These are phyloP conservation scores for Phragmatobia fuliginosa DNA, from an alignment of 2,888 invertebrate genomes.

Conservation along the genomic window DNA sequence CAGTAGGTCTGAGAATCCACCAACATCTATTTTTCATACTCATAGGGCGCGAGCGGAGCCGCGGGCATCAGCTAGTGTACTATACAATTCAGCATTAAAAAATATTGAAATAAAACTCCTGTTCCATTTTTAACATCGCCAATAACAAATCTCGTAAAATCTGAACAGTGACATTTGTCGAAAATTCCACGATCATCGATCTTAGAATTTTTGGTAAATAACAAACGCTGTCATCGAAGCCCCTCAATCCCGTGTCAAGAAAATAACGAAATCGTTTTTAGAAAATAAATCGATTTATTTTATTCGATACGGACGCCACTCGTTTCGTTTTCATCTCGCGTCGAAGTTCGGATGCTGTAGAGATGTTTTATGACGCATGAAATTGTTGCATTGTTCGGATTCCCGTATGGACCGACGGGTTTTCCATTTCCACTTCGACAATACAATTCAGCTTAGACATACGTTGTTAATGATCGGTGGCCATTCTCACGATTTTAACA, in stretches of 20 bases:
- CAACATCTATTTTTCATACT: too few relatives aligned
- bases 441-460: constrained; percentile 75
- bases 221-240: constrained; percentile 64
- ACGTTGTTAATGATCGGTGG: constrained; percentile 73
- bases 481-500: constrained; percentile 66
- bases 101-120: not conserved
- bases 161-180: constrained; percentile 31
- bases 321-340: constrained; percentile 72
- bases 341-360: constrained; percentile 71
- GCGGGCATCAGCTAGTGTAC: too few relatives aligned
- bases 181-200: constrained; percentile 46
- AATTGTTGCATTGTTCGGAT: constrained; percentile 79
- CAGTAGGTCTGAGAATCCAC: too few relatives aligned
- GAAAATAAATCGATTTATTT: constrained; percentile 84
- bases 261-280: constrained; percentile 79
- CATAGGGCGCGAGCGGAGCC: too few relatives aligned
- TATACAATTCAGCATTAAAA: not conserved
- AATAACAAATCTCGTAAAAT: constrained; percentile 19
- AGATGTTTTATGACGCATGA: constrained; percentile 84
- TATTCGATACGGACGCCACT: constrained; percentile 81
- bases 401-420: constrained; percentile 69
- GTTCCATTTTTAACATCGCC: constrained; percentile 7
- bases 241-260: constrained; percentile 74
- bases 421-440: constrained; percentile 82
- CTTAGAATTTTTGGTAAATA: constrained; percentile 57